Percentiles rank a stretch among this genome's conserved stretches.
These are phyloP conservation scores for Drosophila elegans DNA, from an alignment of 1,140 invertebrate species.

Conservation along the genomic window DNA sequence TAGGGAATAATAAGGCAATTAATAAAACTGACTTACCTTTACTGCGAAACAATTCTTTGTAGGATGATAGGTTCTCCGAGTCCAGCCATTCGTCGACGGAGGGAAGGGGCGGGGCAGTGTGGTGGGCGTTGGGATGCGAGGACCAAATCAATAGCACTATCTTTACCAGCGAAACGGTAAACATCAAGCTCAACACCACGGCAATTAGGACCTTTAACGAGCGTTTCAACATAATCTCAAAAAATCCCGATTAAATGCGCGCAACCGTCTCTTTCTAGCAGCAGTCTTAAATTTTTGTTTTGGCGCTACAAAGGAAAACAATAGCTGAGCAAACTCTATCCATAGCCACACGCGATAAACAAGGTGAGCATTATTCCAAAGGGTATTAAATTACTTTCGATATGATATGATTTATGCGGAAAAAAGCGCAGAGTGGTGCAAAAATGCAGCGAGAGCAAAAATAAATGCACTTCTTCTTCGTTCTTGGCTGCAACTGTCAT, in stretches of 20 bases:
- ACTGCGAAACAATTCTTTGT: conserved; percentile 88
- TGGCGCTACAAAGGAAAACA: conserved; percentile 14
- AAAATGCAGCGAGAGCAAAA: conserved; percentile 40
- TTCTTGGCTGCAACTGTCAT: conserved; percentile 8
- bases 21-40: conserved; percentile 87
- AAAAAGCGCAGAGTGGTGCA: conserved; percentile 7
- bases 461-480: conserved; percentile 27
- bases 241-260: conserved; percentile 6
- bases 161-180: conserved; percentile 80
- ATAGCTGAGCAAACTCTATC: conserved; percentile 17
- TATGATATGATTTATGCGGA: background rate
- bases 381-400: conserved; percentile 8
- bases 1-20: background rate
- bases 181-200: conserved; percentile 82
- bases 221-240: conserved; percentile 75
- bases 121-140: conserved; percentile 55
- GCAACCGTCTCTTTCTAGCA: conserved; percentile 28
- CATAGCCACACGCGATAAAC: conserved; percentile 24
- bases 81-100: conserved; percentile 90
- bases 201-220: conserved; percentile 74
- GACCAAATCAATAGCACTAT: conserved; percentile 82
- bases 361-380: conserved; percentile 22
- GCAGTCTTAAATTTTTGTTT: conserved; percentile 1
- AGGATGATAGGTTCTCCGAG: conserved; percentile 88
- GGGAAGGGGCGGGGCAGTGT: conserved; percentile 28